These are phyloP conservation scores for Gryllus longicercus DNA, from an alignment of 2,888 invertebrate species.

Conservation along the genomic window DNA sequence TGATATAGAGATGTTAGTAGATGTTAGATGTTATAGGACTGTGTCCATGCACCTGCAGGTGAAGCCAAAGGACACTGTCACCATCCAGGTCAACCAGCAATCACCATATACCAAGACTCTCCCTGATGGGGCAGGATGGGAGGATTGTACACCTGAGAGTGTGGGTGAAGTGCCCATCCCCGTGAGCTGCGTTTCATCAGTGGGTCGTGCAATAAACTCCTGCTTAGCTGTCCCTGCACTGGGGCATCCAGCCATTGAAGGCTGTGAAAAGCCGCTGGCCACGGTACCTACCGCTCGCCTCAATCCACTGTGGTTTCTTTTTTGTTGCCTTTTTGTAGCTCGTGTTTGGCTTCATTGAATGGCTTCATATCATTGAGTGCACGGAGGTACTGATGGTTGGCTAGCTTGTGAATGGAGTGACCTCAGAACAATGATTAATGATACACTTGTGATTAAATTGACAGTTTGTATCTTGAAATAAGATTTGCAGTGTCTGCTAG, in stretches of 20 bases:
- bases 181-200: background rate
- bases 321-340: background rate
- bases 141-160: too few species aligned
- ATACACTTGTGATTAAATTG: too few species aligned
- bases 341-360: background rate
- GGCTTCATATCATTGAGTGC: conserved; percentile 1
- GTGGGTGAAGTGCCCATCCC: background rate
- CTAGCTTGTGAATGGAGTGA: background rate
- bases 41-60: too few species aligned
- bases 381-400: conserved; percentile 11
- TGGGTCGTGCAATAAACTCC: background rate
- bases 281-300: conserved; percentile 17
- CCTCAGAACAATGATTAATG: too few species aligned
- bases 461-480: too few species aligned
- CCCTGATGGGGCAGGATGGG: too few species aligned
- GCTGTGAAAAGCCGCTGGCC: background rate
- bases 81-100: too few species aligned
- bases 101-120: too few species aligned
- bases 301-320: background rate
- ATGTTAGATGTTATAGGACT: too few species aligned
- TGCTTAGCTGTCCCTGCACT: background rate
- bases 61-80: too few species aligned
- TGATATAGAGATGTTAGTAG: too few species aligned
- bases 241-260: background rate
- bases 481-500: too few species aligned